phyloP scores from a whole-genome alignment of 2,888 invertebrate genomes.

The Rugalucina vietnamica region DNA sequence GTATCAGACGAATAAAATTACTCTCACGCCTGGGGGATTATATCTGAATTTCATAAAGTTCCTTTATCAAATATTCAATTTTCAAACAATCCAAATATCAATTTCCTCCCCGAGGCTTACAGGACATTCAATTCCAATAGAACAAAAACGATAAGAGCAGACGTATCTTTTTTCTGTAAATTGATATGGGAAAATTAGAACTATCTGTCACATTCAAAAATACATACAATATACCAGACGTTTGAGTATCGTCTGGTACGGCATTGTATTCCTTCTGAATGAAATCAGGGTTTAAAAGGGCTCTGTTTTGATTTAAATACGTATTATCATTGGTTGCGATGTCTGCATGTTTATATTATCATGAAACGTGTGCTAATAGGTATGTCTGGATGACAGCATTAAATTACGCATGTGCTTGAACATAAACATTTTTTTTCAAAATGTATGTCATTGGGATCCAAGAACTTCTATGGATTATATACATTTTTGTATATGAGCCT shows the following conservation, averaged over 20 bases:
- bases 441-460: too few species aligned
- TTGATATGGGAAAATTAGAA: not conserved
- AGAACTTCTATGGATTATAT: too few species aligned
- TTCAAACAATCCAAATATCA: slow-evolving; percentile 16
- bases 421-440: too few species aligned
- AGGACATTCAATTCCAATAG: slow-evolving; percentile 7
- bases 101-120: slow-evolving; percentile 9
- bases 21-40: slow-evolving; percentile 9
- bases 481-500: too few species aligned
- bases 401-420: too few species aligned
- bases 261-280: not conserved
- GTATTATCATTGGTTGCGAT: not conserved
- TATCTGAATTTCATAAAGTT: slow-evolving; percentile 16
- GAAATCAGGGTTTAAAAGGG: not conserved
- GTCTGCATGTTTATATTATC: too few species aligned
- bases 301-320: not conserved
- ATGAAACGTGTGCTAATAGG: too few species aligned
- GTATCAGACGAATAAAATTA: slow-evolving; percentile 17
- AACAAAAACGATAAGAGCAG: slow-evolving; percentile 8
- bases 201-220: slow-evolving; percentile 4
- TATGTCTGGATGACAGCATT: too few species aligned
- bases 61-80: slow-evolving; percentile 16
- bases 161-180: slow-evolving; percentile 3
- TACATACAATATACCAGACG: not conserved
- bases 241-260: not conserved